A percentile compares a stretch with the other conserved stretches of the same genome.
phyloP scores from a whole-genome alignment of 1,140 invertebrate species.

The Plodia interpunctella region DNA sequence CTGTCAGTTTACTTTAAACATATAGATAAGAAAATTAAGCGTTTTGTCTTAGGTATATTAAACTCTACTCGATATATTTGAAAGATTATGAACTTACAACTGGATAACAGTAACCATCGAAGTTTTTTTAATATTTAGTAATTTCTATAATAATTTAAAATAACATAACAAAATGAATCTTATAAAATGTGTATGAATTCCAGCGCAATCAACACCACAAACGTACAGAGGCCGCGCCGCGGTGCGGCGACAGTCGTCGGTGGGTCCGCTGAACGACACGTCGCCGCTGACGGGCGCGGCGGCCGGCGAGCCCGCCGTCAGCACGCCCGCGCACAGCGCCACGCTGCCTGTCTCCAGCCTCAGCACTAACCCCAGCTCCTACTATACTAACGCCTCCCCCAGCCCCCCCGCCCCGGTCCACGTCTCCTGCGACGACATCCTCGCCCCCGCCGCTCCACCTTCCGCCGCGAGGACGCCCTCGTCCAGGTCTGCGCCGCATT shows the following conservation, averaged over 20 bases:
- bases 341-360: constrained; percentile 64
- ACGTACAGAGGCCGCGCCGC: constrained; percentile 75
- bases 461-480: constrained; percentile 49
- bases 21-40: constrained; percentile 10
- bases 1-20: constrained; percentile 12
- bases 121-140: too few relatives aligned
- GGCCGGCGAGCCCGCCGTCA: constrained; percentile 57
- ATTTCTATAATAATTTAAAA: too few relatives aligned
- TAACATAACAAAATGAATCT: background rate
- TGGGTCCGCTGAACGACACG: constrained; percentile 75
- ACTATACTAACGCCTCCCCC: constrained; percentile 66
- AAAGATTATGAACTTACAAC: constrained; percentile 2
- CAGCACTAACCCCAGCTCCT: constrained; percentile 66
- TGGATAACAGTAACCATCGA: too few relatives aligned
- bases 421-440: constrained; percentile 67
- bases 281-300: constrained; percentile 64
- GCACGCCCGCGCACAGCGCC: constrained; percentile 64
- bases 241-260: constrained; percentile 79
- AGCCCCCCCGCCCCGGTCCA: constrained; percentile 61
- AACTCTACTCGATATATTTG: too few relatives aligned
- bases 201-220: constrained; percentile 78
- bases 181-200: constrained; percentile 21
- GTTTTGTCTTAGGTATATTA: too few relatives aligned
- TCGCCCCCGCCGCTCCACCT: constrained; percentile 44
- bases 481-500: constrained; percentile 69